Evolutionary conservation across 2,888 invertebrate genomes (phyloP).

Genomic region (Rhagophthalmus giganteus): DNA sequence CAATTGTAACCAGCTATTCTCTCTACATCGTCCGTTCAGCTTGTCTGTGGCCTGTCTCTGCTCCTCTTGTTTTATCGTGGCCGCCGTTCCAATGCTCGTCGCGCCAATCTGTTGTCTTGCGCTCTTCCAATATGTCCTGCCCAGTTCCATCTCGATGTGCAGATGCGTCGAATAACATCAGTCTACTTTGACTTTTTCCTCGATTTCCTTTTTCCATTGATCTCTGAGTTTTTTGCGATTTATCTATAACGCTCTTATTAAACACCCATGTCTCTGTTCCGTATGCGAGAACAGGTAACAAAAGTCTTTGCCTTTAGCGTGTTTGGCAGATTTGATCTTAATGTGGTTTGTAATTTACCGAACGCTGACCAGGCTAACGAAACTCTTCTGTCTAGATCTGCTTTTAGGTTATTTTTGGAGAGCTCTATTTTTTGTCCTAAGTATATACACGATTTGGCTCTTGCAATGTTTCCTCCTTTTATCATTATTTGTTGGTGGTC

Average conservation of each 20-base stretch:
- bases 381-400: neutral
- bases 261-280: conserved; percentile 4
- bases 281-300: conserved; percentile 4
- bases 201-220: neutral
- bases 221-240: neutral
- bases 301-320: conserved; percentile 2
- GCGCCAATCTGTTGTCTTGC: neutral
- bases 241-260: neutral
- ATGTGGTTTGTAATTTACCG: conserved; percentile 1
- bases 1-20: too few species aligned
- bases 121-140: conserved; percentile 14
- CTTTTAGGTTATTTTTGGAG: too few species aligned
- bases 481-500: too few species aligned
- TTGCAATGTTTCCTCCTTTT: too few species aligned
- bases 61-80: too few species aligned
- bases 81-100: neutral
- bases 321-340: neutral
- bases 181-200: conserved; percentile 6
- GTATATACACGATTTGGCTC: too few species aligned
- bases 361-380: conserved; percentile 3
- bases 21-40: neutral
- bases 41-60: too few species aligned
- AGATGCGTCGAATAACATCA: conserved; percentile 4
- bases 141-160: conserved; percentile 8
- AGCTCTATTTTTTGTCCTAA: too few species aligned